Base-by-base conservation (phyloP, 2,113 vertebrate species). In the Balaeniceps rex region DNA sequence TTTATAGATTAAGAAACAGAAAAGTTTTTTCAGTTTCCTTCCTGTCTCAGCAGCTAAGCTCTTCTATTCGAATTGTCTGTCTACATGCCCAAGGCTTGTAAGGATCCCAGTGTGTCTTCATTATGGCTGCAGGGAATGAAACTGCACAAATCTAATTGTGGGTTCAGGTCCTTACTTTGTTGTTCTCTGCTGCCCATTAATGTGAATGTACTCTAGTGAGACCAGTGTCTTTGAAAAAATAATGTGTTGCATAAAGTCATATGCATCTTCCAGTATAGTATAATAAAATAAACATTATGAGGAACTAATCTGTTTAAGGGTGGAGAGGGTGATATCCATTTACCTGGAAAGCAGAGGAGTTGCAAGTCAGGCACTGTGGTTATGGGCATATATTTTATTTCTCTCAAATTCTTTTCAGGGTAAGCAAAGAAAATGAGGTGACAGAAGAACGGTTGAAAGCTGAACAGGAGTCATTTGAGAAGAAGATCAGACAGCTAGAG, bases 371-470 rank as follows among this genome's bases (percentile, higher is more conserved):
- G 33, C 79, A 55, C 14, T 78, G 14, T 72, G 63, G 28, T 77
- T 83, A 9, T 94, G 24, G 31, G 14, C 44, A 31, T 78, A 5
- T 83, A 58, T 83, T 91, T 96, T 93, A 80, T 94, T 92, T 94
- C 85, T 85, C 38, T 94, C 58, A 81, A 70, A 88, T 96, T 96
- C 72, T 74, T 97, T 97, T 36, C 97, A 99, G 99, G 98, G 98
- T 99, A 81, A 99, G 98, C 36, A 99, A 99, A 97, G 99, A 99
- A 97, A 99, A 99, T 93, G 99, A 99, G 72, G 99, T 99, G 95
- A 99, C 99, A 2, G 98, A 99, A 87, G 99, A 99, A 90, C 98
- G 98, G 5, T 97, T 99, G 89, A 99, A 98, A 97, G 97, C 99
- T 36, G 99, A 99, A 90, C 99, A 99, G 79, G 98, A 98, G 88